Percentiles rank a stretch among this genome's conserved stretches.
phyloP scores from a whole-genome alignment of 2,797 vertebrate species.

The Iguana delicatissima region DNA sequence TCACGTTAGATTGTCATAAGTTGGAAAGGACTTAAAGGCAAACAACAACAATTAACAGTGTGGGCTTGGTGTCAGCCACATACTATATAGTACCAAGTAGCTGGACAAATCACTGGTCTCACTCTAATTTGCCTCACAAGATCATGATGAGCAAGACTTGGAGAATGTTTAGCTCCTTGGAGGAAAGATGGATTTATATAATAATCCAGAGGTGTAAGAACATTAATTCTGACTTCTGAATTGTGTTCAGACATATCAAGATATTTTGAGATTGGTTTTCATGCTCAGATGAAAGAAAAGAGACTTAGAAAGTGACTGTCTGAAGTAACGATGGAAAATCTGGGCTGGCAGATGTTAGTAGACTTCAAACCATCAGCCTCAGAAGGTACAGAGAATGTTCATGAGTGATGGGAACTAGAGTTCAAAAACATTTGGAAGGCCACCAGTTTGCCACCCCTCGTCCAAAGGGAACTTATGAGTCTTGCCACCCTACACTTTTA shows the following conservation, averaged over 20 bases:
- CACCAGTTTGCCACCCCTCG: not conserved
- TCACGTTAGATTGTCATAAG: no score
- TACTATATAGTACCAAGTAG: not conserved
- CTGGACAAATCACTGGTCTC: not conserved
- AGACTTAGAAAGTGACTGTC: not conserved
- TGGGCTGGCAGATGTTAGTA: not conserved
- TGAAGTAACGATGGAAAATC: not conserved
- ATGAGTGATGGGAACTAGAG: not conserved
- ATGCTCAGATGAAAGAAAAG: not conserved
- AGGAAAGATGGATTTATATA: not conserved
- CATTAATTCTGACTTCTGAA: not conserved
- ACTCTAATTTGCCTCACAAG: not conserved
- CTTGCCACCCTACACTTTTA: no score
- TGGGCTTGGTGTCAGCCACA: not conserved
- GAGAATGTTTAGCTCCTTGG: not conserved
- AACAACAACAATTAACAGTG: no score
- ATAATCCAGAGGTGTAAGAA: not conserved
- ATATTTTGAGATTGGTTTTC: no score
- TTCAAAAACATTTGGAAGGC: not conserved
- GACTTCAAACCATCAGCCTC: not conserved
- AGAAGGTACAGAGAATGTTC: not conserved
- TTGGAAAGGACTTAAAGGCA: no score
- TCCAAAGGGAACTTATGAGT: no score
- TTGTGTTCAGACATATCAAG: not conserved
- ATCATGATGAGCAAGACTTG: no score